Conservation (phyloP, 35 echinoderm and acorn worm genomes). For the Acanthaster planci region DNA sequence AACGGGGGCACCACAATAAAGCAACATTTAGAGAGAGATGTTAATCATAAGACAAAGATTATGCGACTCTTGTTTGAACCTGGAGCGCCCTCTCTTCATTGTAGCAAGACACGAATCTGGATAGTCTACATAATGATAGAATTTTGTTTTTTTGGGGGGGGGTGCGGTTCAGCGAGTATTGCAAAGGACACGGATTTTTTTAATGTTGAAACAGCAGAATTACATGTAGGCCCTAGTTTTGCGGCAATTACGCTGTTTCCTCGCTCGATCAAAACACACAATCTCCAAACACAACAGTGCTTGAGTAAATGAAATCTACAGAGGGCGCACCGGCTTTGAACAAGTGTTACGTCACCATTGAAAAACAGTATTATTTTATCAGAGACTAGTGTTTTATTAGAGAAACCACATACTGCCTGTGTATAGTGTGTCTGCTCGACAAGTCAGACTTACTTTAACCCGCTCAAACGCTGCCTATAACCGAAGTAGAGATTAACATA, state of each 20-base stretch:
- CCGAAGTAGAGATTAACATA: constrained; percentile 10
- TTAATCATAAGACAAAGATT: background rate
- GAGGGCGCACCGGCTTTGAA: background rate
- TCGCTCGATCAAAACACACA: too few species aligned
- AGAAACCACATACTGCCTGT: constrained; percentile 17
- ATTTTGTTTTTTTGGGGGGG: too few species aligned
- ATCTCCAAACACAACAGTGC: too few species aligned
- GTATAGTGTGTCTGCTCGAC: constrained; percentile 27
- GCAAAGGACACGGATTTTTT: too few species aligned
- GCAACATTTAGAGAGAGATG: background rate
- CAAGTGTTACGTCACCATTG: background rate
- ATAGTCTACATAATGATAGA: too few species aligned
- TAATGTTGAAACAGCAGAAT: too few species aligned
- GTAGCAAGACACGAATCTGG: background rate
- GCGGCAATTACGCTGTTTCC: too few species aligned
- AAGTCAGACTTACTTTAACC: constrained; percentile 27
- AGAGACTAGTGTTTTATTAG: background rate
- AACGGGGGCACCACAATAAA: background rate
- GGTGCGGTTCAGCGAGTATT: too few species aligned
- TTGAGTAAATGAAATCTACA: too few species aligned
- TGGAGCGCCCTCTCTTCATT: too few species aligned
- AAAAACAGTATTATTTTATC: constrained; percentile 1
- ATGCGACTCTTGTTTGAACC: too few species aligned
- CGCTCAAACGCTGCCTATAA: constrained; percentile 32
- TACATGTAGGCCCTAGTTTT: too few species aligned